A percentile compares a stretch with the other conserved stretches of the same genome.
phyloP scores from a whole-genome alignment of 2,113 vertebrate species.

The Lamprotornis superbus region DNA sequence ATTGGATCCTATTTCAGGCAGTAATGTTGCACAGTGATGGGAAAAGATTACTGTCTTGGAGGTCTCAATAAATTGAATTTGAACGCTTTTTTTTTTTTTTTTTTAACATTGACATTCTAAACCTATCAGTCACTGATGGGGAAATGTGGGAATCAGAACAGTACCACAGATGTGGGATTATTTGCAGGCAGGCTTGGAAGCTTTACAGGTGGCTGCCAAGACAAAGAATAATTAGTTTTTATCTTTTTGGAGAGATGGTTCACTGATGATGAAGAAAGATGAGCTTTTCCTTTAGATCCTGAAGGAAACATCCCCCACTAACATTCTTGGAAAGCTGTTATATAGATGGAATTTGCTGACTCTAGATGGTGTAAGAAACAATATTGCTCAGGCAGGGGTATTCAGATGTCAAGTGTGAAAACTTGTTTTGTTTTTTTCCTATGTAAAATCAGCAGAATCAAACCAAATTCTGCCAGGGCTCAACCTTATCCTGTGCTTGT shows the following conservation, averaged over 20 bases:
- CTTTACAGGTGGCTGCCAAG: not conserved
- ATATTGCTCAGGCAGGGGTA: not conserved
- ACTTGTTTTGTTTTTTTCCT: not conserved
- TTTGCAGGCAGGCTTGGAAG: not conserved
- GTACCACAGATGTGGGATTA: not conserved
- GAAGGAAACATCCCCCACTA: not conserved
- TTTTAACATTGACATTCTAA: not conserved
- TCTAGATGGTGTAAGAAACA: not conserved
- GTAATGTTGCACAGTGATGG: not conserved
- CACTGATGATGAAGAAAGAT: not conserved
- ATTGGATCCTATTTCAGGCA: not conserved
- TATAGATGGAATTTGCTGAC: not conserved
- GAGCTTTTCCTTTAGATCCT: not conserved
- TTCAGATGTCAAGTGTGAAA: not conserved
- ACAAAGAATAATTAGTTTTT: not conserved
- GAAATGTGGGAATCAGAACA: not conserved
- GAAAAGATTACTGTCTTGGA: not conserved
- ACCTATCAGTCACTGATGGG: not conserved
- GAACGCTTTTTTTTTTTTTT: fast-evolving
- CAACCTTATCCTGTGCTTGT: not conserved
- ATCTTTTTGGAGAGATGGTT: not conserved
- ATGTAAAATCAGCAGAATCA: not conserved
- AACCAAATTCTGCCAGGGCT: not conserved
- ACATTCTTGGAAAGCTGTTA: not conserved
- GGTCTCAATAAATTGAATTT: not conserved